These are phyloP conservation scores for Pardosa pseudoannulata DNA, from an alignment of 2,888 invertebrate genomes.

Conservation along the genomic window DNA sequence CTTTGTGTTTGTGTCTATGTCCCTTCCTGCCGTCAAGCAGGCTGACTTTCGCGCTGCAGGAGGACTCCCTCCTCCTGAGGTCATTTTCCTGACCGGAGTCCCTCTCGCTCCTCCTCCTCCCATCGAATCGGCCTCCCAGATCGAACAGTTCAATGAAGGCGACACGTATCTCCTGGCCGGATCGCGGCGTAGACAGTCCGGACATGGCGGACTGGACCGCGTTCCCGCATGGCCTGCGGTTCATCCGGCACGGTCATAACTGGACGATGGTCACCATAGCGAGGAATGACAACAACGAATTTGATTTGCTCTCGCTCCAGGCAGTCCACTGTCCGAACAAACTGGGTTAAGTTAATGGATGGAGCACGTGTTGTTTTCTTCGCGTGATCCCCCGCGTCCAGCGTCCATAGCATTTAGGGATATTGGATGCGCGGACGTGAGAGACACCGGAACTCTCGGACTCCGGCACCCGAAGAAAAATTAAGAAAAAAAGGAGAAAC, in stretches of 20 bases:
- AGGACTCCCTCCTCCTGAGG: constrained; percentile 9
- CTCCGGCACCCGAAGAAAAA: background rate
- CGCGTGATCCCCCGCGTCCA: background rate
- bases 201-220: constrained; percentile 25
- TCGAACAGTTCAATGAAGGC: constrained; percentile 69
- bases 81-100: background rate
- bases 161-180: constrained; percentile 44
- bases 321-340: background rate
- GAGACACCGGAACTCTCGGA: too few species aligned
- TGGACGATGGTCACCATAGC: constrained; percentile 22
- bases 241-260: constrained; percentile 32
- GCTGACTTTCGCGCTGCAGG: constrained; percentile 38
- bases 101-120: constrained; percentile 9
- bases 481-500: background rate
- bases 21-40: constrained; percentile 64
- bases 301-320: background rate
- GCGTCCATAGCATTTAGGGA: background rate
- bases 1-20: constrained; percentile 77
- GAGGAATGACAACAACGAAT: constrained; percentile 2
- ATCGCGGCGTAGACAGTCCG: constrained; percentile 21
- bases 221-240: constrained; percentile 35
- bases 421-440: too few species aligned
- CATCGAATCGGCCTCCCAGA: constrained; percentile 55
- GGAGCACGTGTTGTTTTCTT: background rate
- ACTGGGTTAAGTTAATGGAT: background rate